A percentile compares a stretch with the other conserved stretches of the same genome.
phyloP scores from a whole-genome alignment of 2,113 vertebrate genomes.

The Empidonax traillii region DNA sequence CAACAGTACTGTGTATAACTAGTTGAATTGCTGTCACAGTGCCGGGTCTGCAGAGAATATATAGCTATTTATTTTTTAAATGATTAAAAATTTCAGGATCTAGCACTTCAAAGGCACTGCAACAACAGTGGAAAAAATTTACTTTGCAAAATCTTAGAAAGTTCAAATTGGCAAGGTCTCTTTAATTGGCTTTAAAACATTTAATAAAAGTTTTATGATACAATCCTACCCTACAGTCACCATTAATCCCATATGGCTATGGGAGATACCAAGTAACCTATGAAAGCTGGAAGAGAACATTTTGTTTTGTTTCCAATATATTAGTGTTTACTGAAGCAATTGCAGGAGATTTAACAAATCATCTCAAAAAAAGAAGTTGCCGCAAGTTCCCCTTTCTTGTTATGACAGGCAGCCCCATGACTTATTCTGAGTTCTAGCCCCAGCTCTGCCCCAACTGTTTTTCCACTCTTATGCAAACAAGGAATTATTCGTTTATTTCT shows the following conservation, averaged over 20 bases:
- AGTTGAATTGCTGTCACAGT: background rate
- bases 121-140: background rate
- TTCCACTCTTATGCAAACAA: background rate
- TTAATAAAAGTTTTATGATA: background rate
- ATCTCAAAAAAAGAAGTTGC: background rate
- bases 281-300: background rate
- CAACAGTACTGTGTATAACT: background rate
- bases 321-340: constrained; percentile 12
- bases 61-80: background rate
- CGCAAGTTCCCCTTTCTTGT: constrained; percentile 20
- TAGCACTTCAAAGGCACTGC: background rate
- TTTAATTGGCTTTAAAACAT: constrained; percentile 4
- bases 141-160: background rate
- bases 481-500: background rate
- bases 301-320: background rate
- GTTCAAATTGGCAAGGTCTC: background rate
- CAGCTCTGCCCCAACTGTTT: background rate
- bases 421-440: background rate
- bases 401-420: background rate
- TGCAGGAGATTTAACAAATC: constrained; percentile 10
- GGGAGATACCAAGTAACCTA: background rate
- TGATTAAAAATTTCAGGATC: background rate
- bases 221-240: background rate
- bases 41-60: background rate
- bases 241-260: background rate